phyloP scores from a whole-genome alignment of 2,888 invertebrate species.

The Torymus aiolomorphi region DNA sequence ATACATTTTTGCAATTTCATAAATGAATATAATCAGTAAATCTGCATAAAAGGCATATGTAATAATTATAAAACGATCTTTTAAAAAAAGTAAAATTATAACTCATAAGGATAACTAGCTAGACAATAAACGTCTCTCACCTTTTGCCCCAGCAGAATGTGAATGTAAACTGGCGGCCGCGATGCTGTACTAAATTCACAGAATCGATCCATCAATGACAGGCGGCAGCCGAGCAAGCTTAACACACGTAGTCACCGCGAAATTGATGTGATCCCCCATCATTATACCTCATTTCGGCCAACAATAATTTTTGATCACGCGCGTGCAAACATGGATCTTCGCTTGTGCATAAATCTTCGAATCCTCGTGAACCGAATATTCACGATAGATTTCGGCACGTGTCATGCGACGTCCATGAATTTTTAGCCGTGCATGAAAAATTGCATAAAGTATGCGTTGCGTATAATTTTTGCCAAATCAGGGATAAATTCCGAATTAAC shows the following conservation, averaged over 20 bases:
- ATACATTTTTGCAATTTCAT: no score
- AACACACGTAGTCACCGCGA: background rate
- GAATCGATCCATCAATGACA: conserved; percentile 28
- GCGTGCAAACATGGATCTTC: background rate
- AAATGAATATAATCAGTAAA: no score
- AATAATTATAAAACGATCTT: no score
- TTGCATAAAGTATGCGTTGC: no score
- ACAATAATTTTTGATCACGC: conserved; percentile 37
- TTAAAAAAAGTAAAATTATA: no score
- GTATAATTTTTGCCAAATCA: no score
- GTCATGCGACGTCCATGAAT: background rate
- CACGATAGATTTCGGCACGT: background rate
- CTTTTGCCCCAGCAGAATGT: background rate
- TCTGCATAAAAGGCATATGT: no score
- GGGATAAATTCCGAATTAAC: no score
- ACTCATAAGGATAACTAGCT: no score
- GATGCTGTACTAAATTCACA: conserved; percentile 2
- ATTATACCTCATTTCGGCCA: conserved; percentile 20
- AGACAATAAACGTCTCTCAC: no score
- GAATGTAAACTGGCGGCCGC: background rate
- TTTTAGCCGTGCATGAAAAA: no score
- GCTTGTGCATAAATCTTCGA: conserved; percentile 10
- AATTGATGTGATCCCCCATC: conserved; percentile 40
- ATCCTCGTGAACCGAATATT: background rate
- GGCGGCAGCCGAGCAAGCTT: background rate